A percentile compares a stretch with the other conserved stretches of the same genome.
Conservation (phyloP, 1,140 invertebrate species). For the Pararge aegeria region DNA sequence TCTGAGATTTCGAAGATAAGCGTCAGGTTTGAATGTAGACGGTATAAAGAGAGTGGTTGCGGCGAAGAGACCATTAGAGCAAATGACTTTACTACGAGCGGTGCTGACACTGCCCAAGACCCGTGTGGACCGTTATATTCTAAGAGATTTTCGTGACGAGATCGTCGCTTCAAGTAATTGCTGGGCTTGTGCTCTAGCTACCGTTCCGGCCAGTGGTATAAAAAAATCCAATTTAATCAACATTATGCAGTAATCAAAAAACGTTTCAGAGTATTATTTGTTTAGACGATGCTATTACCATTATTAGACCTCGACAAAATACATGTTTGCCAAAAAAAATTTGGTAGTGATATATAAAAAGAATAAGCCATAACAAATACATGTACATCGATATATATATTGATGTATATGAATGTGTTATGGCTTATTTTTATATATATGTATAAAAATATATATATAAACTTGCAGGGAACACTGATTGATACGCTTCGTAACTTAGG, state of each 20-base stretch:
- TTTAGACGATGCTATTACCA: background rate
- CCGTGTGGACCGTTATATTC: constrained; percentile 54
- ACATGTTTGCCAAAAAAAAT: background rate
- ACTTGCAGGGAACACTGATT: no score
- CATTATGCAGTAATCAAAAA: background rate
- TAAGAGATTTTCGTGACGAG: constrained; percentile 60
- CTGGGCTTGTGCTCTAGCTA: constrained; percentile 36
- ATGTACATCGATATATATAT: no score
- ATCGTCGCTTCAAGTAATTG: constrained; percentile 51
- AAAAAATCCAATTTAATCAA: constrained; percentile 16
- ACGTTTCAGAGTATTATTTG: background rate
- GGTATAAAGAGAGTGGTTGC: constrained; percentile 37
- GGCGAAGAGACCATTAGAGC: constrained; percentile 55
- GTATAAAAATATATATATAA: no score
- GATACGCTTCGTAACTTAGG: no score
- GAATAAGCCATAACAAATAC: no score
- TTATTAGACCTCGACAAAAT: background rate
- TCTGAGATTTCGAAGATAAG: constrained; percentile 9
- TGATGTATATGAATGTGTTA: no score
- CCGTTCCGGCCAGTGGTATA: constrained; percentile 27
- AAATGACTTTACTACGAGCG: constrained; percentile 60
- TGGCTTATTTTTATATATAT: no score
- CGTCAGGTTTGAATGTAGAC: constrained; percentile 16
- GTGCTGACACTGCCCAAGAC: constrained; percentile 54
- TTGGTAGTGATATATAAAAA: no score